Evolutionary conservation across 2,113 vertebrate species (phyloP).

Genomic region (Callionymus lyra): DNA sequence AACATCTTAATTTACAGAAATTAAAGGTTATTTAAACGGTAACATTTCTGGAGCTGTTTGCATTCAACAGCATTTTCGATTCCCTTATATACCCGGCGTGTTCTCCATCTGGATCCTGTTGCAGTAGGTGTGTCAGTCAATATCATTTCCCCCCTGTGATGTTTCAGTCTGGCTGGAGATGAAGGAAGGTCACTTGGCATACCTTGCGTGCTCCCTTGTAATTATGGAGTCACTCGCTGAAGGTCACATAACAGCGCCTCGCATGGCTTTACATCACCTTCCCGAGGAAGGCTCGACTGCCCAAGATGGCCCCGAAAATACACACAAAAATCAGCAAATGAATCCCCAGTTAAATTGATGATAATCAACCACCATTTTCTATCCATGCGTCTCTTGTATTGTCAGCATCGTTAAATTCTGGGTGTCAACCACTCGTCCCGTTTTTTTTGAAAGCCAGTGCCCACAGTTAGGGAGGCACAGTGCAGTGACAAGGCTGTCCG

Average conservation of each 20-base stretch:
- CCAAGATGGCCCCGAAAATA: too few relatives aligned
- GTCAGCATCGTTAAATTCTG: slow-evolving; percentile 14
- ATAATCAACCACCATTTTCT: too few relatives aligned
- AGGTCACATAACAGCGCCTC: slow-evolving; percentile 52
- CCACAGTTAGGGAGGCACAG: slow-evolving; percentile 37
- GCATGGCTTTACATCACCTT: slow-evolving; percentile 23
- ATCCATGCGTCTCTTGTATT: slow-evolving; percentile 1
- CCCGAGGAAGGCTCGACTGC: slow-evolving; percentile 5
- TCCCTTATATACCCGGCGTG: too few relatives aligned
- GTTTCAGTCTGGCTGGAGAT: slow-evolving; percentile 47
- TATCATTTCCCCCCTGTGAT: slow-evolving; percentile 55
- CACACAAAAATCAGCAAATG: too few relatives aligned
- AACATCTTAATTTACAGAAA: too few relatives aligned
- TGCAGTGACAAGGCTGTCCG: slow-evolving; percentile 50
- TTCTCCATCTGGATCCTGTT: slow-evolving; percentile 68
- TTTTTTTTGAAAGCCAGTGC: too few relatives aligned
- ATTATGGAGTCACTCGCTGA: slow-evolving; percentile 52
- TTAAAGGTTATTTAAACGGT: too few relatives aligned
- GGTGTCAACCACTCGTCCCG: slow-evolving; percentile 8
- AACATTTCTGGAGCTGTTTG: too few relatives aligned
- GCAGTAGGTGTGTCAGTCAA: slow-evolving; percentile 58
- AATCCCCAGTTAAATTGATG: too few relatives aligned
- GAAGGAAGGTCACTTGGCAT: slow-evolving; percentile 47
- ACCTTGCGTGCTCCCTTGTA: slow-evolving; percentile 45
- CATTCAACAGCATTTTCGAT: too few relatives aligned